Base-by-base conservation (phyloP, 2,888 invertebrate genomes). In the Hemistola chrysoprasaria region DNA sequence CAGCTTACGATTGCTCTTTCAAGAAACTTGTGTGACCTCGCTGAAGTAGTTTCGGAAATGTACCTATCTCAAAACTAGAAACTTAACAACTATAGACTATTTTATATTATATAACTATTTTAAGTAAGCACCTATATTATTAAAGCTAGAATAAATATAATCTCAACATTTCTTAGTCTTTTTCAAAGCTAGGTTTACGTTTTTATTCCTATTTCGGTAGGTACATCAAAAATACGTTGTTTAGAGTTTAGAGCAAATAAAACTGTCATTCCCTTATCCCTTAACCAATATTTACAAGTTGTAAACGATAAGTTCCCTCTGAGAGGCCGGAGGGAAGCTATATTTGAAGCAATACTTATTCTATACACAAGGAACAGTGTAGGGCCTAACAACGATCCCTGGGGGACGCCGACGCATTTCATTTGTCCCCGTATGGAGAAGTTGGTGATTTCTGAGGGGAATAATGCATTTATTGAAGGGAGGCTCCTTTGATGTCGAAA, bases 231-330 rank as follows among this genome's bases (percentile, higher is more conserved):
- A 28, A 24, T 6, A 31, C 6, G 23, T 28, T 1, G 5, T 26
- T 22, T 33, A 24, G 29, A 24, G 30, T 20, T 35, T 32, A 34
- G 44, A 36, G 39, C 48, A 54, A 58, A 62, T 50, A 59, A 56
- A 56, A 50, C 46, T 43, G 47, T 47, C 48, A 46, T 56, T 55
- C 59, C 49, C 56, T 40, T 56, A 48, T 45, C 36, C 32, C 27
- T 57, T 56, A 60, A 66, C 62, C 67, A 76, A 78, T 79, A 78
- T 78, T 82, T 80, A 80, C 80, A 78, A 63, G 69, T 71, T 73
- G 76, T 78, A 71, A 74, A 64, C 72, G 72, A 71, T 74, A 73
- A 73, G 59, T 67, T 57, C 65, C 65, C 52, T 48, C 48, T 47
- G 40, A 43, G 4, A 52, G 59, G 49, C 59, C 53, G 60, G 59